Evolutionary conservation across 2,888 invertebrate genomes (phyloP), one percentile per base, ranked within the genome.

Genomic region (Andrena haemorrhoa): DNA sequence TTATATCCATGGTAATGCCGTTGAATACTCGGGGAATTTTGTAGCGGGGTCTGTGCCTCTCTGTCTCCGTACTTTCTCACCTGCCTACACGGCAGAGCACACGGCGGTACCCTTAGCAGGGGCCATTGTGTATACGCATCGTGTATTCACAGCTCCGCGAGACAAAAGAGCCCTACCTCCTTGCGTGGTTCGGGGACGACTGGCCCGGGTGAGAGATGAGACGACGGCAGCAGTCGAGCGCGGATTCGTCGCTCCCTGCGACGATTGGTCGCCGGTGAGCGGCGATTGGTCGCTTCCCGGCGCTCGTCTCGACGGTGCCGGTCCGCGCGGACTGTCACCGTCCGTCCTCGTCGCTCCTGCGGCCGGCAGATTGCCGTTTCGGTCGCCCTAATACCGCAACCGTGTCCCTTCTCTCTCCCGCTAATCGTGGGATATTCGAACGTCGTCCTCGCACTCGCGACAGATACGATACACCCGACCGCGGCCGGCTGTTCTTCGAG

Each of bases 121-220:
- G 83, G 73, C 86, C 87, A 90, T 90, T 91, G 88, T 91, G 86
- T 89, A 85, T 86, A 88, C 88, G 91, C 89, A 90, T 84, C 85
- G 88, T 88, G 90, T 91, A 90, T 92, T 91, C 89, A 89, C 92
- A 89, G 90, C 89, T 91, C 75, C 81, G 83, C 88, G 89, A 90
- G 90, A 93, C 92, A 92, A 93, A 92, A 93, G 92, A 89, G 86
- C 88, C 88, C 88, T 85, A 79, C 77, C 88, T 90, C 88, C 90
- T 90, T 90, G 89, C 89, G 90, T 89, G 92, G 89, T 86, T 91
- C 87, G 84, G 83, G 69, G 79, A 85, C 89, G 89, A 89, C 86
- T 85, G 85, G 87, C 79, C 79, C 80, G 82, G 79, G 77, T 75
- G 82, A 80, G 81, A 86, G 82, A 82, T 72, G 87, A 75, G 82